Evolutionary conservation across 2,888 invertebrate genomes (phyloP), one percentile per base, ranked within the genome.

Genomic region (Sarcophaga carnaria): DNA sequence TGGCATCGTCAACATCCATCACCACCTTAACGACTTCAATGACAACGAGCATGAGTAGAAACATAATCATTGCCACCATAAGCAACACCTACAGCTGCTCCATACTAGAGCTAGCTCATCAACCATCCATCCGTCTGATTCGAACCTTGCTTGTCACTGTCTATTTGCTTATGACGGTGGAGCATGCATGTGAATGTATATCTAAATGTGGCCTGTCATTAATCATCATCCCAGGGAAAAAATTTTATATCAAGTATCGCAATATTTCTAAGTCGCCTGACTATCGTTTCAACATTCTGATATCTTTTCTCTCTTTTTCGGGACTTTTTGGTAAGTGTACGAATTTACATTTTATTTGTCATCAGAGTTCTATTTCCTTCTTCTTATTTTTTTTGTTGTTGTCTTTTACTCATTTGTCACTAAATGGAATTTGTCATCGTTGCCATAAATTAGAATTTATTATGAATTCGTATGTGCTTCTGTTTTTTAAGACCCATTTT

Each of bases 281-380:
- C 77, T 80, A 64, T n/a, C 54, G 17, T 54, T 54, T 54, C 54
- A 14, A 54, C 54, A 17, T 12, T 12, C 17, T 14, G 14, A 2
- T 37, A 8, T 59, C 59, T 22, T 60, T n/a, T 69, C 60, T 77
- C 4, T 70, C 22, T 66, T 45, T 72, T 49, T 67, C 45, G 62
- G 2, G 71, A 20, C 60, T 81, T 67, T 25, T 10, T 49, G 79
- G 80, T 82, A 76, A 82, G 79, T 84, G 76, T n/a, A 67, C 70
- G 76, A 87, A 87, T 87, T 84, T 80, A 62, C 81, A 79, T 87
- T 75, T 84, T 84, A 87, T 87, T 82, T 87, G 81, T 87, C 87
- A 84, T 78, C 74, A 25, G n/a, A 71, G 17, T 60, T 49, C 75
- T 14, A 25, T 78, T 49, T 72, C 27, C 64, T 59, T 8, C 71